Base-by-base conservation (phyloP, 2,113 vertebrate species). In the Cryptotis parvus region DNA sequence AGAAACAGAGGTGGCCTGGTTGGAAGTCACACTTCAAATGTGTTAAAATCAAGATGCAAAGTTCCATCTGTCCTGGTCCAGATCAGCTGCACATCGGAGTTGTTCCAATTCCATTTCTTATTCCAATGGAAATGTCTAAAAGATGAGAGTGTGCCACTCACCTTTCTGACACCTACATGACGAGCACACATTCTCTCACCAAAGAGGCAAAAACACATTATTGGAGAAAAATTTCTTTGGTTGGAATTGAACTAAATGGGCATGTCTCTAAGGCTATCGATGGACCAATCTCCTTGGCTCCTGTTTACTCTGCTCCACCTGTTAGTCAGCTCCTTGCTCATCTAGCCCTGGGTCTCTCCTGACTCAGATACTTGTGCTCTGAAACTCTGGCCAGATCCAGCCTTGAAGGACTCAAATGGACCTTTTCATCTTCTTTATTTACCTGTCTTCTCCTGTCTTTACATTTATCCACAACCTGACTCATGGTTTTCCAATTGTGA, bases 241-340 rank as follows among this genome's bases (percentile, higher is more conserved):
- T 37, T 77, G 39, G 22, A 91, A 74, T 66, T 81, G 41, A 92
- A 87, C 92, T 77, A 94, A 45, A 4, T 31, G 2, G 84, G 85
- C 27, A 55, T 45, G 27, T 31, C 84, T 91, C 90, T 68, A 84
- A 84, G 43, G 37, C 39, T 84, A 74, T 70, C 87, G 52, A 91
- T 81, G 29, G 82, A 70, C 31, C 16, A 22, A 76, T 79, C 39
- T 91, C 83, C 85, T 20, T 27, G 33, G 69, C 37, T 7, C 66
- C 61, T 35, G 35, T 70, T 93, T 70, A 89, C 87, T 86, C 66
- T 20, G 37, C 18, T 41, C 4, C 37, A 33, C 69, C 43, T 93
- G 61, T 52, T 45, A 78, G 58, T 37, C 18, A 31, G 37, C 7
- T 27, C 55, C 74, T 69, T 35, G 58, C 11, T 58, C 55, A 58